Percentiles rank a stretch among this genome's conserved stretches.
Conservation (phyloP, 2,797 vertebrate genomes). For the Aeoliscus strigatus region DNA sequence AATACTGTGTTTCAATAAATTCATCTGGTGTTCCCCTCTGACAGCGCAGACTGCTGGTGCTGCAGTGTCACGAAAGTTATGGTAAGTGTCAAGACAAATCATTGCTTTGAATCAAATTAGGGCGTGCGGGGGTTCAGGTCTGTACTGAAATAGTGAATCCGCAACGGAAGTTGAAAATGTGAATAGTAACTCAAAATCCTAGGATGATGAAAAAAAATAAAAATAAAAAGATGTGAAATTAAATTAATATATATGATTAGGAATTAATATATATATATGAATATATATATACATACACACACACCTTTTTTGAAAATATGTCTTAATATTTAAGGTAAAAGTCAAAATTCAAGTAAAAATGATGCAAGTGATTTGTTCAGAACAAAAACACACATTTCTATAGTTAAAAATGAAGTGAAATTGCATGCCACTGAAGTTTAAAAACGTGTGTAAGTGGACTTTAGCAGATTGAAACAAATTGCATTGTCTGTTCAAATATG, state of each 20-base stretch:
- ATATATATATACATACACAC: no score
- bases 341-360: no score
- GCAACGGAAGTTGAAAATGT: no score
- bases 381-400: no score
- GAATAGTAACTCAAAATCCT: no score
- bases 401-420: no score
- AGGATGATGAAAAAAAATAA: no score
- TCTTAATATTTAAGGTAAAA: no score
- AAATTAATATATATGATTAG: no score
- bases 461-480: constrained; percentile 12
- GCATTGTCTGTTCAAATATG: constrained; percentile 17
- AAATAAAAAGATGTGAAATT: not conserved
- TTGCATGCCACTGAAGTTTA: constrained; percentile 1
- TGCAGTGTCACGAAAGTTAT: not conserved
- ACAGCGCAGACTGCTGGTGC: constrained; percentile 1
- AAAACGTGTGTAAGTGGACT: not conserved
- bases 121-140: not conserved
- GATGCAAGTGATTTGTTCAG: no score
- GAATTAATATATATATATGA: not conserved
- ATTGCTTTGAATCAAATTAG: not conserved
- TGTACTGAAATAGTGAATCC: not conserved
- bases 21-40: not conserved
- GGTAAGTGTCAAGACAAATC: not conserved
- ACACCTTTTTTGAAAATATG: no score
- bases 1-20: not conserved